phyloP scores from a whole-genome alignment of 2,113 vertebrate species.

The Ascaphus truei region DNA sequence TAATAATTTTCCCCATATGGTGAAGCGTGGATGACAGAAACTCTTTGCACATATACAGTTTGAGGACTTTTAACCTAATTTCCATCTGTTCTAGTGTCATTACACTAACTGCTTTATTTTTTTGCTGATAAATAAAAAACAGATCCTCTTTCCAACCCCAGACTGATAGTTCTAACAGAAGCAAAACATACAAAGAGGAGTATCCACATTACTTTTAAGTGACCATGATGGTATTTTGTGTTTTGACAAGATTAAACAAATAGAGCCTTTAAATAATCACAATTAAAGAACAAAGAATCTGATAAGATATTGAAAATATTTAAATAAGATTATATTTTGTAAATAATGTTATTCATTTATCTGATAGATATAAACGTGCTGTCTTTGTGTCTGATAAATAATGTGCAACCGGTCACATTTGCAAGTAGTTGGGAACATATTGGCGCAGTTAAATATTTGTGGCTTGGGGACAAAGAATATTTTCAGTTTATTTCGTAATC shows the following conservation, averaged over 20 bases:
- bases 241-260: slow-evolving; percentile 25
- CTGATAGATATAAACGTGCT: slow-evolving; percentile 14
- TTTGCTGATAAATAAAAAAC: no score
- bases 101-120: background rate
- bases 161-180: background rate
- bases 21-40: background rate
- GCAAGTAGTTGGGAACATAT: slow-evolving; percentile 21
- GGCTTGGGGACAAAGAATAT: slow-evolving; percentile 20
- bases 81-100: background rate
- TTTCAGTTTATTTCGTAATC: slow-evolving; percentile 6
- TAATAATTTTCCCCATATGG: background rate
- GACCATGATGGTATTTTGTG: background rate
- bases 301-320: slow-evolving; percentile 2
- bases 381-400: slow-evolving; percentile 30
- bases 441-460: slow-evolving; percentile 23
- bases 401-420: slow-evolving; percentile 24
- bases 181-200: background rate
- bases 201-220: background rate
- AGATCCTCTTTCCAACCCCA: background rate
- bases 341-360: background rate
- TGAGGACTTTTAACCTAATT: background rate
- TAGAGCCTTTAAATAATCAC: slow-evolving; percentile 8
- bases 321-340: slow-evolving; percentile 6
- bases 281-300: background rate
- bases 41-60: background rate